These are phyloP conservation scores for Parnassius orleans DNA, from an alignment of 2,888 invertebrate species.

Conservation along the genomic window DNA sequence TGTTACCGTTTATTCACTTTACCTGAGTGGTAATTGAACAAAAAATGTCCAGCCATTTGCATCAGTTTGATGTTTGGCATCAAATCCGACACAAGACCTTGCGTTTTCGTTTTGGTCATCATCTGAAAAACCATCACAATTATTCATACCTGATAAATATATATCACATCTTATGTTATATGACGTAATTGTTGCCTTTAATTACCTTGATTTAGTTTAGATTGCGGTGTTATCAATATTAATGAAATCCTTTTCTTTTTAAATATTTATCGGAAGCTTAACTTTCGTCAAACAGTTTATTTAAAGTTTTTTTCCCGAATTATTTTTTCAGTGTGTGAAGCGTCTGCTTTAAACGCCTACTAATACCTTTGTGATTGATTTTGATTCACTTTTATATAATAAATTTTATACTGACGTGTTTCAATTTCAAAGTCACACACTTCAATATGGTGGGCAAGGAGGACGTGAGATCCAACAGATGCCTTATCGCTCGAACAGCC, in stretches of 20 bases:
- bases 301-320: too few species aligned
- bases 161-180: too few species aligned
- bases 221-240: neutral
- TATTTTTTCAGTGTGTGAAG: neutral
- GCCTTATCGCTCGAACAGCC: slow-evolving; percentile 38
- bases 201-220: slow-evolving; percentile 26
- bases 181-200: neutral
- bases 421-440: slow-evolving; percentile 51
- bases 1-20: slow-evolving; percentile 33
- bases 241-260: neutral
- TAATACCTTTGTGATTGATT: slow-evolving; percentile 50
- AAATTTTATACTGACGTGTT: slow-evolving; percentile 62
- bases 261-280: neutral
- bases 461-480: slow-evolving; percentile 54
- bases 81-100: slow-evolving; percentile 90
- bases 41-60: slow-evolving; percentile 88
- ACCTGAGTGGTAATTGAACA: slow-evolving; percentile 88
- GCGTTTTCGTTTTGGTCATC: slow-evolving; percentile 69
- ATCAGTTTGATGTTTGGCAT: slow-evolving; percentile 91
- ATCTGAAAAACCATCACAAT: slow-evolving; percentile 51
- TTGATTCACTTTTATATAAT: slow-evolving; percentile 50
- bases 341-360: neutral
- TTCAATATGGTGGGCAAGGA: slow-evolving; percentile 42
- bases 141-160: neutral
- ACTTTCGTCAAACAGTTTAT: neutral